These are phyloP conservation scores for Chaetura pelagica DNA, from an alignment of 2,113 vertebrate genomes.

Conservation along the genomic window DNA sequence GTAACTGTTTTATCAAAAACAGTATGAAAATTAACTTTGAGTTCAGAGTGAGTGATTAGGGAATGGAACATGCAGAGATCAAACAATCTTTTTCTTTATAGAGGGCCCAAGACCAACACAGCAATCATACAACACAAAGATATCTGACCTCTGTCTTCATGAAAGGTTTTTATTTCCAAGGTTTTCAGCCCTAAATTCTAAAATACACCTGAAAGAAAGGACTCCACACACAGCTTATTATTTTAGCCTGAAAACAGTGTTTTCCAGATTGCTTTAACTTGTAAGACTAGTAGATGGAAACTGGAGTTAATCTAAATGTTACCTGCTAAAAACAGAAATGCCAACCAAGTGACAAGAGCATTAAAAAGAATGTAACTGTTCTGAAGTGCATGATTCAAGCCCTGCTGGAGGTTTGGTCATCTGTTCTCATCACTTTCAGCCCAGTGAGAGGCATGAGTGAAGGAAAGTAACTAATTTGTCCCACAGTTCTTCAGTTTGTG, in stretches of 20 bases:
- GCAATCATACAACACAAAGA: neutral
- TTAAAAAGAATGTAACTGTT: neutral
- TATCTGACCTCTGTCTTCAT: neutral
- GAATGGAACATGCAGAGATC: neutral
- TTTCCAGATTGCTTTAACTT: neutral
- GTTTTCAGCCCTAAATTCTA: neutral
- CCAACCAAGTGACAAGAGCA: neutral
- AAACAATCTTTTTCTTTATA: neutral
- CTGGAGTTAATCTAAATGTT: neutral
- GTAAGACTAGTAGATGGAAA: neutral
- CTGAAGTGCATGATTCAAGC: neutral
- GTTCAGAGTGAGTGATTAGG: neutral
- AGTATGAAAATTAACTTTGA: neutral
- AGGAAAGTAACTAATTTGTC: neutral
- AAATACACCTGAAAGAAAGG: neutral
- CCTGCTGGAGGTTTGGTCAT: neutral
- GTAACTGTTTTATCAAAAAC: neutral
- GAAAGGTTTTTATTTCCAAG: neutral
- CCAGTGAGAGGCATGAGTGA: neutral
- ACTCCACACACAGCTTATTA: accelerated
- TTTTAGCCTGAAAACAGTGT: neutral
- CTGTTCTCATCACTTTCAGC: neutral
- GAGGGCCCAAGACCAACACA: neutral
- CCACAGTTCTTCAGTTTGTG: neutral
- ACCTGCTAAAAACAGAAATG: neutral